Percentiles rank a stretch among this genome's conserved stretches.
Evolutionary conservation across 2,797 vertebrate species (phyloP).

Genomic region (Micropoecilia bifurca): DNA sequence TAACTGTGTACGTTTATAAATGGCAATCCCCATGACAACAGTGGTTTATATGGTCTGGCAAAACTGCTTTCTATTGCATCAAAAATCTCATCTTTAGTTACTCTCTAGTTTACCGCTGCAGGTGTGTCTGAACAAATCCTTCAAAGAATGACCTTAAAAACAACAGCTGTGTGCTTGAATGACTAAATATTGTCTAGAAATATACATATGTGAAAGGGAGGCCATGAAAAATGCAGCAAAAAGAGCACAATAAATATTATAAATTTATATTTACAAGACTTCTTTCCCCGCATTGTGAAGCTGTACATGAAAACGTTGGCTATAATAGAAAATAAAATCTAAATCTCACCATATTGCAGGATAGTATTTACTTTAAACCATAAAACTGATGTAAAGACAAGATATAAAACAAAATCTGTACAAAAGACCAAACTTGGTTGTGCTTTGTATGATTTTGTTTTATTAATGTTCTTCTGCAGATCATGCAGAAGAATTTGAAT

Average conservation of each 20-base stretch:
- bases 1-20: neutral
- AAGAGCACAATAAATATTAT: neutral
- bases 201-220: neutral
- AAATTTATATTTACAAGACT: too few relatives aligned
- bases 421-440: neutral
- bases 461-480: neutral
- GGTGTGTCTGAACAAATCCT: neutral
- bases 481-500: neutral
- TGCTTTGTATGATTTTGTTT: neutral
- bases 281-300: neutral
- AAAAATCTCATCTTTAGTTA: neutral
- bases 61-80: neutral
- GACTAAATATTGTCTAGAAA: neutral
- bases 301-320: neutral
- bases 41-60: neutral
- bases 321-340: neutral
- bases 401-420: neutral
- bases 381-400: neutral
- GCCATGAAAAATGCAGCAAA: neutral
- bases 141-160: neutral
- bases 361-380: neutral
- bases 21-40: neutral
- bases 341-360: neutral
- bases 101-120: neutral
- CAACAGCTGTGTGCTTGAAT: neutral